Evolutionary conservation across 2,888 invertebrate genomes (phyloP), one percentile per base, ranked within the genome.

Genomic region (Phortica magna): DNA sequence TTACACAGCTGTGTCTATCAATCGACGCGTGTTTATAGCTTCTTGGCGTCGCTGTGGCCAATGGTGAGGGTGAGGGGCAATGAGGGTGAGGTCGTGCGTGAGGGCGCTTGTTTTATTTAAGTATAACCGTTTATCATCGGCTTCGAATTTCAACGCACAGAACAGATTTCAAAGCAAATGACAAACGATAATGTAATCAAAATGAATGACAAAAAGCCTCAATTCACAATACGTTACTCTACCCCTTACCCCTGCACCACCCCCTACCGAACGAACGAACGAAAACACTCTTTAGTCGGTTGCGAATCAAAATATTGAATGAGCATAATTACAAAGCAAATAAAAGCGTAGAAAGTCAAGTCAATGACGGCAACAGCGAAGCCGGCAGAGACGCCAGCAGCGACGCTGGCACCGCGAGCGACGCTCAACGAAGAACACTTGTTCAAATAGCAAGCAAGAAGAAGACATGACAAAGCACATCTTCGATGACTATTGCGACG

Each of bases 281-380:
- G n/a, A 31, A 31, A 31, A 31, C 31, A 31, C 31, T 31, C 31
- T 31, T 31, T 31, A 48, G 10, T 48, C 48, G 3, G 14, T 48
- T 61, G 31, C 61, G 61, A 9, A 61, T 61, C 61, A 61, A 61
- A 61, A 61, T 61, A 61, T 61, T 61, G n/a, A 61, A 61, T 19
- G 17, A 61, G 61, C 61, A 61, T 19, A 9, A 61, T 61, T 61
- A 61, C 22, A 7, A 61, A 61, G 61, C 61, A 61, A 61, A 61
- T 22, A 59, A 59, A 17, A 48, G 2, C 48, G 7, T 6, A 48
- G 48, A 48, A 48, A 48, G 48, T 14, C 48, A 48, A 48, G 5
- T 9, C 48, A 48, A 48, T 10, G 9, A 2, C 14, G 14, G 9
- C 48, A 48, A 48, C 48, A 48, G 48, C 14, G 3, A 2, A 12